Evolutionary conservation across 2,797 vertebrate genomes (phyloP), one percentile per base, ranked within the genome.

Genomic region (Cossypha heuglini): DNA sequence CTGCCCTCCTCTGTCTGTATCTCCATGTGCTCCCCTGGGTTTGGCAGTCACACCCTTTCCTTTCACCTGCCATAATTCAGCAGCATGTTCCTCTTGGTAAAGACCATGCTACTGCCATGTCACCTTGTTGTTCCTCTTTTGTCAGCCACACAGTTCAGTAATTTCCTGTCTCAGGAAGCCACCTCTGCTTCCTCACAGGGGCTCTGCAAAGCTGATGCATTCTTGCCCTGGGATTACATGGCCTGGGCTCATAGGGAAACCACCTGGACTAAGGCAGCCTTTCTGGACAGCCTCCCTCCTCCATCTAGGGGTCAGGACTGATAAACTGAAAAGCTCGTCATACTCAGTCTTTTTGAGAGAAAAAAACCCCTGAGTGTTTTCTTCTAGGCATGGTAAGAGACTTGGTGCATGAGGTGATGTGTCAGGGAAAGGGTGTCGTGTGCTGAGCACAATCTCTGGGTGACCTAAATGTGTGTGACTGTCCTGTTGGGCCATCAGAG

Each of bases 21-120:
- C 2, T 1, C 26, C 14, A 3, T 0, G 0, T 0, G 1, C 31
- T 54, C 15, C 37, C n/a, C 45, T 37, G 33, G 40, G 4, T 54
- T 82, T 59, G 58, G 8, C 58, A 19, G 25, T 20, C n/a, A 2
- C 16, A 75, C 18, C 25, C 15, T 66, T 64, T 12, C 10, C 37
- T 85, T 85, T 51, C 18, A 9, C 22, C 26, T 33, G 22, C 31
- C 1, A 0, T 33, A 16, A 33, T 8, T 68, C 18, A 43, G 5
- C 40, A n/a, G 33, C 16, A 33, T 0, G 0, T 45, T 13, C 11
- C 5, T 24, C 38, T 73, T 29, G 22, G 21, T 40, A 5, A 12
- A 10, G 42, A 14, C 16, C 2, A 0, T 3, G 28, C 31, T 63
- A 7, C 16, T 68, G 46, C 58, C n/a, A 5, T 0, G 0, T 16